A percentile compares a stretch with the other conserved stretches of the same genome.
These are phyloP conservation scores for Oxyura jamaicensis DNA, from an alignment of 2,113 vertebrate genomes.

Conservation along the genomic window DNA sequence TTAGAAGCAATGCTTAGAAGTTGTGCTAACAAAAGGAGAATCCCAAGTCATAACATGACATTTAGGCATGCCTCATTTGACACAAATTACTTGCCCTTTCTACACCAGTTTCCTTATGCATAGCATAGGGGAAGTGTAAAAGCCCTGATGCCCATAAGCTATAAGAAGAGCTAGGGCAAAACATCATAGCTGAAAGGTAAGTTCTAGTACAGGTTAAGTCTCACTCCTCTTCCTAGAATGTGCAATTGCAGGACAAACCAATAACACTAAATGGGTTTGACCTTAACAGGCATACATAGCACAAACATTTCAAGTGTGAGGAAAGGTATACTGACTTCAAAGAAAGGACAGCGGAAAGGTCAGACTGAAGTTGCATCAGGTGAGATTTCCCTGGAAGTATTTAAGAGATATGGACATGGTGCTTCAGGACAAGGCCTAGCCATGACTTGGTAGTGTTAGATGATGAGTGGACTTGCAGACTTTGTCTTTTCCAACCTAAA, in stretches of 20 bases:
- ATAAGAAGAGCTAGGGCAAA: not conserved
- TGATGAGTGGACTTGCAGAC: not conserved
- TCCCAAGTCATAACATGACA: too few species aligned
- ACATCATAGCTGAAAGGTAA: not conserved
- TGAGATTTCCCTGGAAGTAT: not conserved
- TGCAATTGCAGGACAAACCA: not conserved
- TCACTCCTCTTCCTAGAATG: not conserved
- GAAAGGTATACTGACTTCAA: not conserved
- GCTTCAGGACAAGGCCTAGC: not conserved
- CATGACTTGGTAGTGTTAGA: not conserved
- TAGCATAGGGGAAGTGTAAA: not conserved
- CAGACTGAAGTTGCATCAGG: not conserved
- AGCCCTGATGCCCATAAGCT: fast-evolving
- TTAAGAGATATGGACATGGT: too few species aligned
- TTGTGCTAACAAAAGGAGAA: not conserved
- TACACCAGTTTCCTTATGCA: not conserved
- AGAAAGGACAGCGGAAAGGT: not conserved
- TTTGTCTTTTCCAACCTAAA: not conserved
- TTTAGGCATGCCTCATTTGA: not conserved
- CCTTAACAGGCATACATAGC: not conserved
- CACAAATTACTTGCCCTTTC: not conserved
- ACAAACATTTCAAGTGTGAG: not conserved
- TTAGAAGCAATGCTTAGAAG: not conserved
- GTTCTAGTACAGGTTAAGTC: not conserved
- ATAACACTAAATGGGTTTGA: not conserved